Base-by-base conservation (phyloP, 2,113 vertebrate species). In the Limanda limanda region DNA sequence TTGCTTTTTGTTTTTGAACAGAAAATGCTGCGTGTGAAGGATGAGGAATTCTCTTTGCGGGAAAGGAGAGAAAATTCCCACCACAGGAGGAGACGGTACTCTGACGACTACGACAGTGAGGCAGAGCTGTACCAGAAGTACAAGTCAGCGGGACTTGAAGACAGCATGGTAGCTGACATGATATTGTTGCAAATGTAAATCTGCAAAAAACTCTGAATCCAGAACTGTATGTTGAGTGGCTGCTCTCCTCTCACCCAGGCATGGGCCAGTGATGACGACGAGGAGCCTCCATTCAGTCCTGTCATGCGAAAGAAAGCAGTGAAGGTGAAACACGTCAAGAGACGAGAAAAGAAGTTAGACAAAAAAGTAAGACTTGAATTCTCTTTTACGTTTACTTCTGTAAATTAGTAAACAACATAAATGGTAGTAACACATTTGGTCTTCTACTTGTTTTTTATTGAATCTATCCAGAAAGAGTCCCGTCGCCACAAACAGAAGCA, bases 271-370 rank as follows among this genome's bases (percentile, higher is more conserved):
- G 96, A 97, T 35, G 92, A 96, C 0, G 96, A 97, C 0, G 97
- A 97, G 2, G 94, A 95, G 25, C 94, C 88, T 0, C 91, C 93
- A 79, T 95, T 96, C 63, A 96, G 96, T 71, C 95, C 96, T 0
- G 94, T 95, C 0, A 91, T 96, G 80, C 92, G 97, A 56, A 98
- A 98, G 82, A 95, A 97, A 78, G 96, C 97, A 0, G 95, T 98
- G 20, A 98, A 98, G 88, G 96, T 98, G 71, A 98, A 98, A 35
- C 97, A 98, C 0, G 96, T 98, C 37, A 98, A 98, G 68, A 94
- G 97, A 17, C 89, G 97, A 18, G 97, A 98, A 82, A 98, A 97
- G 92, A 98, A 97, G 60, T 95, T 96, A 0, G 97, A 98, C 73
- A 98, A 97, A 81, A 98, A 98, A 94, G 95, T 94, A 81, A 63